Evolutionary conservation across 2,797 vertebrate species (phyloP), one percentile per base, ranked within the genome.

Genomic region (Argya squamiceps): DNA sequence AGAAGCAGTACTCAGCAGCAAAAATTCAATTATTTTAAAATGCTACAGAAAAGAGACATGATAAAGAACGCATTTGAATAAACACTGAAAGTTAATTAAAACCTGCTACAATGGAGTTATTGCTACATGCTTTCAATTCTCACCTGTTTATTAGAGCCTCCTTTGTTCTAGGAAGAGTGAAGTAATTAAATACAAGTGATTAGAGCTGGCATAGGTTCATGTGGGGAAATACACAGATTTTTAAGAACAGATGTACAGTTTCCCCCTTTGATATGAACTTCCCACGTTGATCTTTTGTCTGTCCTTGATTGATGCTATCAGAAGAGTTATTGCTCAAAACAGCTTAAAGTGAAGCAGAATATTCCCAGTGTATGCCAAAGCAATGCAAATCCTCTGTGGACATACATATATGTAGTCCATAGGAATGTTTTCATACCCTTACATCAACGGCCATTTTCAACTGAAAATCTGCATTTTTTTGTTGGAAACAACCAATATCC

Each of bases 51-150:
- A 55, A 75, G 5, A 68, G 78, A 44, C 14, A 41, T 18, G 36
- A 84, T 59, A 79, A 75, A 83, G 34, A 94, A 79, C 29, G 46
- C 16, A 65, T 93, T 71, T 88, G 78, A 92, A 93, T 91, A 94
- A 94, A 70, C 36, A 62, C 21, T 58, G 55, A 76, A 88, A 73
- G 63, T 24, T 74, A 93, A 92, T 88, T 59, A 89, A 78, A 92
- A 85, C 29, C 26, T 46, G 19, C 52, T 70, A 87, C 63, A 80
- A 69, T n/a, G 64, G 47, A 88, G 63, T 49, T 93, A 84, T 36
- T 91, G 53, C 49, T 65, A 78, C 70, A 69, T 81, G n/a, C 68
- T 94, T 94, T 93, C 34, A 80, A 64, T 84, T 84, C 41, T 90
- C 78, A 91, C 73, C 71, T 94, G 47, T 21, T 87, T 69, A 81